Base-by-base conservation (phyloP, 2,113 vertebrate genomes). In the Eolophus roseicapilla region DNA sequence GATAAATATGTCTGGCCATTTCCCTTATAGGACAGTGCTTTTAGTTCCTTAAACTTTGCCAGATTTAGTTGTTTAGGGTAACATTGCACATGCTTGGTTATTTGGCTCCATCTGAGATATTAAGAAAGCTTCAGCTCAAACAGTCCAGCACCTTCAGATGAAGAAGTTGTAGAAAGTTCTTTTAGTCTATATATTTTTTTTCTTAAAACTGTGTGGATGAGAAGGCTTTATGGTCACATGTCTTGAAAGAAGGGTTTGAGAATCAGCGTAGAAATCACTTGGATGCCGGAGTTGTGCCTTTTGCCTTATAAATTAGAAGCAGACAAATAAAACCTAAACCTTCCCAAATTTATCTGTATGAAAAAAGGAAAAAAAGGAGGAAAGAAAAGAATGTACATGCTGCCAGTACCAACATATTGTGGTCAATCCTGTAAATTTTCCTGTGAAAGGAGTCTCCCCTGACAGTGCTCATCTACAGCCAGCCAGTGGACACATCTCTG, bases 331-430 rank as follows among this genome's bases (percentile, higher is more conserved):
- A 85, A 3, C 17, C 7, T 47, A 78, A 43, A 35, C 24, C 43
- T 79, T 86, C 31, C 20, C 37, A 60, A 85, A 60, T 68, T 13
- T 49, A 18, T n/a, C 9, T 74, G 5, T 53, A 33, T 27, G 23
- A 5, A 50, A 50, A 50, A 69, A 37, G 11, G 28, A 37, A 43
- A 1, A 5, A 19, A 46, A 29, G 1, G 6, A 13, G 1, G 2
- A 23, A 9, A 15, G 25, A 27, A 31, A 10, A 1, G 1, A 2
- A n/a, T 17, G 6, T n/a, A 5, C 67, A 18, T 39, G 39, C 46
- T 76, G 10, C 17, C 17, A 47, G 14, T 39, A 73, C 25, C 83
- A 50, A 64, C 73, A 47, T 27, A 43, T 8, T 68, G 11, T 68
- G 44, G 28, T 6, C 16, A 65, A 1, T 85, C 76, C 71, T 39